Evolutionary conservation across 2,797 vertebrate genomes (phyloP), one percentile per base, ranked within the genome.

Genomic region (Psittacula derbiana): DNA sequence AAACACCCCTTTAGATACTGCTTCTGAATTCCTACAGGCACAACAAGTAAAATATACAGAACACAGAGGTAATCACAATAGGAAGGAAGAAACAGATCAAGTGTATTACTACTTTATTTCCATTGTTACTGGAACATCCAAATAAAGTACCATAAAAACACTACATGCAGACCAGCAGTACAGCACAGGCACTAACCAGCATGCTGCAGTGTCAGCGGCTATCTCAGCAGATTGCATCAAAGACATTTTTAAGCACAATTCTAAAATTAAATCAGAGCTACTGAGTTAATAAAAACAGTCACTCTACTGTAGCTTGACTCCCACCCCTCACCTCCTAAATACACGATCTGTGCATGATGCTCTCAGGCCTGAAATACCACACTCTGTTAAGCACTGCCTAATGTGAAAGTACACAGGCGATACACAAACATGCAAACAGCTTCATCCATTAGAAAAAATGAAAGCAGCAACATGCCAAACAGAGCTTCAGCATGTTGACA

Each of bases 211-310:
- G 18, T 23, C 36, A 40, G 44, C 4, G 33, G 60, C 38, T 47
- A 16, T 19, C 64, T 86, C 69, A 50, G 65, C 41, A 64, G 43
- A 60, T 76, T 46, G 38, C 30, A 44, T 36, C 66, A 87, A 60
- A 65, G 18, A 24, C 11, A 67, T 43, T 67, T 74, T 64, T 36
- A 80, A 90, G 41, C 40, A 60, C 30, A 71, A 60, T 11, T 16
- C 60, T 72, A 71, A 83, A 86, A 75, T 66, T 52, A 93, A 83
- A 28, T 20, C 36, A 72, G 52, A 75, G 38, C 44, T 83, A 58
- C 53, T 16, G 21, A 67, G 36, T 44, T 86, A 86, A 80, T 47
- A 72, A 40, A 76, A 81, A 76, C 5, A 33, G 36, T 70, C 78
- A 73, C 17, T 2, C 16, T 30, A 33, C 64, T 31, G 53, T 14